These are phyloP conservation scores for Danaus chrysippus DNA, from an alignment of 2,888 invertebrate species.

Conservation along the genomic window DNA sequence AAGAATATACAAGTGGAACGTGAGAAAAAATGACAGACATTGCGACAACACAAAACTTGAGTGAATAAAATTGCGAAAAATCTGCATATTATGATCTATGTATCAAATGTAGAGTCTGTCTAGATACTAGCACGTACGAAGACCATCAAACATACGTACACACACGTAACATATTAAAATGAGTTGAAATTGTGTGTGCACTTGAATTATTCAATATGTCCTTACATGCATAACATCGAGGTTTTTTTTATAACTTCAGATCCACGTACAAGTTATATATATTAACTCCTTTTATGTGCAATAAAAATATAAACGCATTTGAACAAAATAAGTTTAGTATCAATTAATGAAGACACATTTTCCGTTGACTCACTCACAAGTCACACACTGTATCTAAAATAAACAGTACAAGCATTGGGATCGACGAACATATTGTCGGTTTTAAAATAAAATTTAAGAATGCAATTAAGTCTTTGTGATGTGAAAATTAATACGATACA, in stretches of 20 bases:
- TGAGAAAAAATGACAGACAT: slow-evolving; percentile 51
- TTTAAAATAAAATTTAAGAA: slow-evolving; percentile 71
- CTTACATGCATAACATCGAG: too few relatives aligned
- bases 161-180: background rate
- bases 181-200: too few relatives aligned
- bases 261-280: slow-evolving; percentile 61
- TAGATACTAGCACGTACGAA: background rate
- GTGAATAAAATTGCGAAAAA: slow-evolving; percentile 21
- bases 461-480: slow-evolving; percentile 66
- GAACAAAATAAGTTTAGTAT: slow-evolving; percentile 51
- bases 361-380: slow-evolving; percentile 42
- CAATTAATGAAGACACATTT: slow-evolving; percentile 58
- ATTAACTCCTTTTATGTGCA: slow-evolving; percentile 62
- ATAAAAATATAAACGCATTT: slow-evolving; percentile 43
- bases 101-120: slow-evolving; percentile 1
- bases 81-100: slow-evolving; percentile 20
- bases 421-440: slow-evolving; percentile 61
- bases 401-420: slow-evolving; percentile 38
- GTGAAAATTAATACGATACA: slow-evolving; percentile 64
- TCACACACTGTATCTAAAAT: slow-evolving; percentile 44
- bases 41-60: slow-evolving; percentile 31
- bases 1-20: slow-evolving; percentile 52
- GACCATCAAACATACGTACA: background rate
- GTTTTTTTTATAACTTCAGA: slow-evolving; percentile 3
- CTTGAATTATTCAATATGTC: too few relatives aligned